phyloP scores from a whole-genome alignment of 2,113 vertebrate genomes.

The Rhadina sibilatrix region DNA sequence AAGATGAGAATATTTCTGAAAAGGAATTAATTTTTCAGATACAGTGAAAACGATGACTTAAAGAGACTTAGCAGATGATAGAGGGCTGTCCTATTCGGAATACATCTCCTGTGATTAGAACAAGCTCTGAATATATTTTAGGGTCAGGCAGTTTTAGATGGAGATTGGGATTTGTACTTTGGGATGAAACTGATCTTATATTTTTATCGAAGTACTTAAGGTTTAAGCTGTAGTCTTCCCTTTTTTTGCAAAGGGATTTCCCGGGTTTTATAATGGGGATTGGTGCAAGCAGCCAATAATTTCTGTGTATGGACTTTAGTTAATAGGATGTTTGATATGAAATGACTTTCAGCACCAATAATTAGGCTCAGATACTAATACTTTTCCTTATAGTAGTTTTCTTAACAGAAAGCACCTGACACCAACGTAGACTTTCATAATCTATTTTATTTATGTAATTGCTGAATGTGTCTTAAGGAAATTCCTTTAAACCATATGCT shows the following conservation, averaged over 20 bases:
- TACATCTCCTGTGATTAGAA: constrained; percentile 74
- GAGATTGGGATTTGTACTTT: constrained; percentile 69
- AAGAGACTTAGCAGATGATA: constrained; percentile 69
- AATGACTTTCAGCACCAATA: constrained; percentile 43
- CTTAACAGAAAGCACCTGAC: neutral
- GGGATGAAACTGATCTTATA: constrained; percentile 74
- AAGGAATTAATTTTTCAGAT: constrained; percentile 83
- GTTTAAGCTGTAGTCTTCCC: constrained; percentile 60
- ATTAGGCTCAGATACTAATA: constrained; percentile 33
- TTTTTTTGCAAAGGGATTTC: constrained; percentile 69
- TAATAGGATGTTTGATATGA: constrained; percentile 69
- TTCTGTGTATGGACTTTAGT: constrained; percentile 66
- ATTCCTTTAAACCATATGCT: neutral
- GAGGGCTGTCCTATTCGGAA: constrained; percentile 65
- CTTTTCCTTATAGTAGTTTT: constrained; percentile 5
- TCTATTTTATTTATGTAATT: neutral
- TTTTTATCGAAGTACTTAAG: constrained; percentile 75
- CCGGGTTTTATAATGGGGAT: constrained; percentile 46
- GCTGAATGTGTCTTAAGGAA: neutral
- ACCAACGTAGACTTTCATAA: neutral
- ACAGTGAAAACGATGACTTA: constrained; percentile 74
- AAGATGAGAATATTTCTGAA: constrained; percentile 83
- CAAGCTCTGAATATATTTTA: constrained; percentile 66
- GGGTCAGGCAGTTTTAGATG: constrained; percentile 71
- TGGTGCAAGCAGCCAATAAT: constrained; percentile 55